Evolutionary conservation across 2,113 vertebrate species (phyloP).

Genomic region (Hyaena hyaena): DNA sequence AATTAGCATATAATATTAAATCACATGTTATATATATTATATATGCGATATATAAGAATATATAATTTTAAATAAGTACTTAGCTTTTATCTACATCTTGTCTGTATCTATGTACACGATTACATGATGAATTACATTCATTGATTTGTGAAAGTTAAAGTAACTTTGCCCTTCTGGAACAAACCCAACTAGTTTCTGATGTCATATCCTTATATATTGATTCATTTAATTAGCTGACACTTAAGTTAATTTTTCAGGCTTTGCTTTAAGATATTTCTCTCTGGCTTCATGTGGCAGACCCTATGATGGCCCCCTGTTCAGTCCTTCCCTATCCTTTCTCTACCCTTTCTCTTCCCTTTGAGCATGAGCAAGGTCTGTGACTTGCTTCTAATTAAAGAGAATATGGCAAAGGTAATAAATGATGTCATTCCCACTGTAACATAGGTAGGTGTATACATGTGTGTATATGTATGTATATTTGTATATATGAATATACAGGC

Average conservation of each 20-base stretch:
- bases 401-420: neutral
- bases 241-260: neutral
- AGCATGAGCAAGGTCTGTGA: neutral
- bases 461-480: neutral
- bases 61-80: neutral
- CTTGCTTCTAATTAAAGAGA: neutral
- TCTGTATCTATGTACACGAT: neutral
- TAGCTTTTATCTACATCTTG: neutral
- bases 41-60: neutral
- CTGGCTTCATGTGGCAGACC: neutral
- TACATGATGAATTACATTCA: neutral
- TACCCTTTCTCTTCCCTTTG: neutral
- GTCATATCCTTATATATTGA: neutral
- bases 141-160: neutral
- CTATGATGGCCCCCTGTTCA: neutral
- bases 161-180: neutral
- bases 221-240: neutral
- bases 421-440: neutral
- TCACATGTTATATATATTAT: neutral
- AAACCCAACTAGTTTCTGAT: neutral
- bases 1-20: neutral
- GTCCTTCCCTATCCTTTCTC: neutral
- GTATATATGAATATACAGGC: neutral
- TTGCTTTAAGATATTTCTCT: neutral
- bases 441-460: neutral